Base-by-base conservation (phyloP, 2,888 invertebrate genomes). In the Automeris io region DNA sequence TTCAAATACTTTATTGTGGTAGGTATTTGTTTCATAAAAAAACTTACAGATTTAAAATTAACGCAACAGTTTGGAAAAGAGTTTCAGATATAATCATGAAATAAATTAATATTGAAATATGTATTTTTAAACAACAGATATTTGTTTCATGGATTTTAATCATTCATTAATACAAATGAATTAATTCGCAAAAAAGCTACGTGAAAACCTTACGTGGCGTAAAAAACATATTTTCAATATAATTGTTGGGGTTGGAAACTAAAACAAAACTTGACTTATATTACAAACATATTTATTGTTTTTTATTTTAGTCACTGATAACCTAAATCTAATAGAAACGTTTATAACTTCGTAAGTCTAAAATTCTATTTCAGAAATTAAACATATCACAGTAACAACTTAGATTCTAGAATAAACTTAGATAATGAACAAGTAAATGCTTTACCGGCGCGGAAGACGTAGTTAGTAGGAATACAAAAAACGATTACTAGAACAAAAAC, bases 361-460 rank as follows among this genome's bases (percentile, higher is more conserved):
- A 12, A 24, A 11, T 23, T 33, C 31, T 37, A 29, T 4, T 16
- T 36, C 32, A 12, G 11, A 32, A 37, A 35, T 34, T 26, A 35
- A 37, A 33, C 31, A 42, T 47, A 47, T 47, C 47, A 47, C 47
- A 47, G 47, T 40, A 41, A 37, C 43, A 43, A 43, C 45, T 45
- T 45, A 47, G 37, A 39, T 42, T 40, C 45, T 42, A 45, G 18
- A n/a, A 12, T 33, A 37, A 26, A 36, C 26, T 70, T 49, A 53
- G 61, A 57, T 58, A 67, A 61, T 40, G 7, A 29, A 29, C 16
- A 29, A 29, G 4, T 71, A 77, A 77, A 75, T 74, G 75, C 74
- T 66, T 59, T 56, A 68, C 70, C 66, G 70, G 70, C 65, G 72
- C 65, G 78, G 75, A 78, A 80, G 73, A 82, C 74, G 62, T 66